Evolutionary conservation across 2,113 vertebrate genomes (phyloP).

Genomic region (Heterochromis multidens): DNA sequence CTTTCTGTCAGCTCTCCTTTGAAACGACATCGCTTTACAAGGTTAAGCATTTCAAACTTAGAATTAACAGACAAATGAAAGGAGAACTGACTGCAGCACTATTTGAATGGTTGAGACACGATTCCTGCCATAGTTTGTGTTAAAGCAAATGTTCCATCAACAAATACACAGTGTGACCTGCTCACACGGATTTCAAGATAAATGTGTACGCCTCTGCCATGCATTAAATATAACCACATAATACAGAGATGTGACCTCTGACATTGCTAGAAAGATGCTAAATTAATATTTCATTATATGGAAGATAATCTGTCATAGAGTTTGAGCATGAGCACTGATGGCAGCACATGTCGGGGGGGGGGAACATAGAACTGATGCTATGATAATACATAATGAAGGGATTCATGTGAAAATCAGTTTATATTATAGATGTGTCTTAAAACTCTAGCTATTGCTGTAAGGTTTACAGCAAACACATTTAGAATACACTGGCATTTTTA

Average conservation of each 20-base stretch:
- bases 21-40: neutral
- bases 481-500: neutral
- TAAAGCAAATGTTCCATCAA: neutral
- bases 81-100: neutral
- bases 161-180: neutral
- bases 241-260: conserved; percentile 11
- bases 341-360: neutral
- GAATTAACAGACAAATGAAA: neutral
- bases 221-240: neutral
- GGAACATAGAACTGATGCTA: neutral
- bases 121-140: neutral
- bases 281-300: conserved; percentile 9
- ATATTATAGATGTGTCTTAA: neutral
- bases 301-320: conserved; percentile 32
- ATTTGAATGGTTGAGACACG: neutral
- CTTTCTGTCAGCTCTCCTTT: neutral
- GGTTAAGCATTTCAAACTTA: neutral
- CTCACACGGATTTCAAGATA: neutral
- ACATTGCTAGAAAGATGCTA: conserved; percentile 1
- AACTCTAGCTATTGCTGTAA: neutral
- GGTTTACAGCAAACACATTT: conserved; percentile 3
- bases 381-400: conserved; percentile 3
- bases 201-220: neutral
- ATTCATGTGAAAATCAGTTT: conserved; percentile 32
- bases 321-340: conserved; percentile 25